These are phyloP conservation scores for Barnardius zonarius DNA, from an alignment of 2,113 vertebrate genomes.

Conservation along the genomic window DNA sequence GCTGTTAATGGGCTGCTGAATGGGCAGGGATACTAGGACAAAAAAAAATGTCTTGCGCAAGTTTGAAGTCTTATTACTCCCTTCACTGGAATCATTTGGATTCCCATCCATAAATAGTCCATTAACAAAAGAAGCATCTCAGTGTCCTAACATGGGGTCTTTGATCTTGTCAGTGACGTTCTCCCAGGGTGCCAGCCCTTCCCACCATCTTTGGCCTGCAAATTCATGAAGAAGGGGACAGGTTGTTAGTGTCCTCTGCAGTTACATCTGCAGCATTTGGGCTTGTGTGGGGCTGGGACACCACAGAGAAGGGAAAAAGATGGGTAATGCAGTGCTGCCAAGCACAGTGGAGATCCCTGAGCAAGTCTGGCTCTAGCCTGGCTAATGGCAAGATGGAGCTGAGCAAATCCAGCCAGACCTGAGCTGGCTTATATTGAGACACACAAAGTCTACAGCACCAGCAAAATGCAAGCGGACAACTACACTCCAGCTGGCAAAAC, in stretches of 20 bases:
- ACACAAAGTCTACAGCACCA: neutral
- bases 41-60: neutral
- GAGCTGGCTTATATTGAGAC: neutral
- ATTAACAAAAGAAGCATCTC: neutral
- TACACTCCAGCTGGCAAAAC: neutral
- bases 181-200: neutral
- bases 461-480: neutral
- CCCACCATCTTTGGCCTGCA: neutral
- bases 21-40: neutral
- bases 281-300: neutral
- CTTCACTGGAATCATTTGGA: neutral
- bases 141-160: neutral
- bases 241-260: neutral
- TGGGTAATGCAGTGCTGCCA: neutral
- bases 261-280: neutral
- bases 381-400: neutral
- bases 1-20: neutral
- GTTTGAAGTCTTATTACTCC: neutral
- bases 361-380: neutral
- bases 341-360: neutral
- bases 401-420: neutral
- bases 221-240: neutral
- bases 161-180: neutral
- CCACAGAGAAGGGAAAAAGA: neutral
- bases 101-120: neutral